These are phyloP conservation scores for Acromyrmex heyeri DNA, from an alignment of 1,140 invertebrate species.

Conservation along the genomic window DNA sequence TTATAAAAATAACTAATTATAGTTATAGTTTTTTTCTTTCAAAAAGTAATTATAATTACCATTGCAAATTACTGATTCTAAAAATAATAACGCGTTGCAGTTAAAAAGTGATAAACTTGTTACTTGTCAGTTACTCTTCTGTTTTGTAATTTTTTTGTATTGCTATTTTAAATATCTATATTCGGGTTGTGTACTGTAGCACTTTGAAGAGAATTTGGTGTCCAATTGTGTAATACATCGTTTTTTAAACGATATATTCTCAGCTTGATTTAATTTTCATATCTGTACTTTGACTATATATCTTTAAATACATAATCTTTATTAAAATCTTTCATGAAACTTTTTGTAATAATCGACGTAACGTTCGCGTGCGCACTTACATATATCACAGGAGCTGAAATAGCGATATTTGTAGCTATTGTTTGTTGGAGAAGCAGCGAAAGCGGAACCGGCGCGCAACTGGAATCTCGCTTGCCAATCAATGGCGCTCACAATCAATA, in stretches of 20 bases:
- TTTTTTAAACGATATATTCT: background rate
- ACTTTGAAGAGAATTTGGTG: too few relatives aligned
- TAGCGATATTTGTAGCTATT: constrained; percentile 55
- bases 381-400: constrained; percentile 3
- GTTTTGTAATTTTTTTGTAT: too few relatives aligned
- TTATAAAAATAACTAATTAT: too few relatives aligned
- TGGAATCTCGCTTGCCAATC: constrained; percentile 59
- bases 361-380: background rate
- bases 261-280: background rate
- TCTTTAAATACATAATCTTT: background rate
- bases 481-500: constrained; percentile 62
- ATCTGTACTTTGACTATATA: background rate
- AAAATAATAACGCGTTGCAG: too few relatives aligned
- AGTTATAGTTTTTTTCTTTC: too few relatives aligned
- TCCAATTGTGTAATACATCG: too few relatives aligned
- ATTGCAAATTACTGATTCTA: too few relatives aligned
- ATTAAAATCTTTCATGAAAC: constrained; percentile 5
- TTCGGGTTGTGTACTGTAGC: too few relatives aligned
- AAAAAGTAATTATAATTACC: too few relatives aligned
- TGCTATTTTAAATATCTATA: too few relatives aligned
- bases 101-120: too few relatives aligned
- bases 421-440: constrained; percentile 47
- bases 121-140: too few relatives aligned
- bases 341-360: background rate
- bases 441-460: constrained; percentile 36